Evolutionary conservation across 2,797 vertebrate genomes (phyloP), one percentile per base, ranked within the genome.

Genomic region (Silurus lanzhouensis): DNA sequence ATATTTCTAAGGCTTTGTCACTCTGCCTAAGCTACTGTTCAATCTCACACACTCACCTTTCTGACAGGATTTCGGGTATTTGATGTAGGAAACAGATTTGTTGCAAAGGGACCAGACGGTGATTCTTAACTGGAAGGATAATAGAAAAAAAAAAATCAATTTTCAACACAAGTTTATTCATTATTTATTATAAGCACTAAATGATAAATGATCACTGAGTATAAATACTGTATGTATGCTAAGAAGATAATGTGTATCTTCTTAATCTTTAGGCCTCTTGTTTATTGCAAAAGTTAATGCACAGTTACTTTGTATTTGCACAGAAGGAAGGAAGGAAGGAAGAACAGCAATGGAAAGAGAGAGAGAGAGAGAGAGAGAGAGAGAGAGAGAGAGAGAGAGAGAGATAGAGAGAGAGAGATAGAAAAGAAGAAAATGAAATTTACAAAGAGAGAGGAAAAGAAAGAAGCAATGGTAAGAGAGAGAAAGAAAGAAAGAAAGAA

Each of bases 91-190:
- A 27, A 99, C 97, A 0, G 97, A 97, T 90, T 99, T 99, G 5
- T 96, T 98, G 92, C 98, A 98, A 90, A 99, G 89, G 82, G 98
- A 99, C 98, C 98, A 99, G 91, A 99, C 96, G 0, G 98, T 99
- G 93, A 99, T 93, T 90, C 98, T 96, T 91, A 99, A 95, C 98
- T 99, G 96, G 88, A 64, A 86, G 68, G 71, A 70, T 84, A 38
- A 52, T 52, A 90, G 71, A 91, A 83, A 58, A 2, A 55, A 55
- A 46, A 66, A 80, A 64, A 5, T 5, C 2, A 1, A n/a, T 14
- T 22, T 58, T 60, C 17, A 58, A 58, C 25, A 77, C 25, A 10
- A 38, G 12, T 61, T 78, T 38, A 60, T 78, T 52, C 48, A 31
- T 44, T 78, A 57, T 19, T 60, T 77, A 38, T 52, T 31, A 60